These are phyloP conservation scores for Anas flavirostris DNA, from an alignment of 2,797 vertebrate species.

Conservation along the genomic window DNA sequence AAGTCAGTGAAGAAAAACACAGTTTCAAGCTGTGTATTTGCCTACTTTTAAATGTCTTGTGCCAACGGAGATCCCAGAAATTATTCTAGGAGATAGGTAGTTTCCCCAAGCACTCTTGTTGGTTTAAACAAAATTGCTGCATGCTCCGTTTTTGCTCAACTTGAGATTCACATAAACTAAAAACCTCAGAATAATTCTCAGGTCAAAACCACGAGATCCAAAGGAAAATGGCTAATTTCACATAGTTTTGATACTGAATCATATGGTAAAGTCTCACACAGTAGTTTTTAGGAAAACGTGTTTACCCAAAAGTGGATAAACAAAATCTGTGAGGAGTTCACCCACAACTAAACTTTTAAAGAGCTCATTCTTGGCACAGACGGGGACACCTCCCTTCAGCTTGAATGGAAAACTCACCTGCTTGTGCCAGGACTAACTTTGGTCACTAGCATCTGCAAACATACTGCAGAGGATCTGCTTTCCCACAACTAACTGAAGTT, in stretches of 20 bases:
- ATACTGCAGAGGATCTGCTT: background rate
- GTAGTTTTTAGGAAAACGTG: background rate
- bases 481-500: background rate
- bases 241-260: constrained; percentile 37
- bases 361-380: background rate
- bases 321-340: constrained; percentile 24
- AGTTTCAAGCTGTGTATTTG: background rate
- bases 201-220: background rate
- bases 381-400: background rate
- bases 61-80: background rate
- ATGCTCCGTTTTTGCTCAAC: background rate
- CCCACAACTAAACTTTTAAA: constrained; percentile 4
- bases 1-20: background rate
- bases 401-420: constrained; percentile 45
- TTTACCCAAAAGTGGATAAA: constrained; percentile 38
- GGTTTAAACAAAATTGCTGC: background rate
- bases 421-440: constrained; percentile 32
- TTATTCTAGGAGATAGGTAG: background rate
- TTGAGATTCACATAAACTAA: background rate
- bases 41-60: background rate
- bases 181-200: constrained; percentile 18
- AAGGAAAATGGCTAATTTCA: constrained; percentile 26
- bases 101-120: background rate
- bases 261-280: background rate
- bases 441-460: constrained; percentile 12